phyloP scores from a whole-genome alignment of 2,888 invertebrate genomes.

The Polyommatus iphigenia region DNA sequence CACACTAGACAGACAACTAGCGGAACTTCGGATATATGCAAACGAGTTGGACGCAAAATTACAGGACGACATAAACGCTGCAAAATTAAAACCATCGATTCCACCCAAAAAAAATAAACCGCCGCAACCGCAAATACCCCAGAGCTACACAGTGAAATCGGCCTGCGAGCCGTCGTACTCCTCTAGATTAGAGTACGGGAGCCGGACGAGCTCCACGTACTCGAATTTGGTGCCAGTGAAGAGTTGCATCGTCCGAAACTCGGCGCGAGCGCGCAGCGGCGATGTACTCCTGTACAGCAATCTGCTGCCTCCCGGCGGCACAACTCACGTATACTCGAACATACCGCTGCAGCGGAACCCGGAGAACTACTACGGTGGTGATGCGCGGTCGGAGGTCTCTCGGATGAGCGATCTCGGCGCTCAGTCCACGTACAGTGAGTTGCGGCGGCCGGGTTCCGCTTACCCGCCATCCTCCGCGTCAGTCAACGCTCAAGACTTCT shows the following conservation, averaged over 20 bases:
- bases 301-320: conserved; percentile 72
- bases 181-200: conserved; percentile 82
- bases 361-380: conserved; percentile 75
- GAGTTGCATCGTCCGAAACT: conserved; percentile 73
- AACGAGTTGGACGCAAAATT: conserved; percentile 74
- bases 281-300: conserved; percentile 74
- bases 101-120: conserved; percentile 74
- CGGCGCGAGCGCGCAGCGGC: conserved; percentile 63
- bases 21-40: conserved; percentile 73
- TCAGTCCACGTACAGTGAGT: conserved; percentile 83
- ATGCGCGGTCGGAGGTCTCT: conserved; percentile 68
- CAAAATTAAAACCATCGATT: conserved; percentile 72
- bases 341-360: conserved; percentile 73
- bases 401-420: conserved; percentile 75
- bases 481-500: conserved; percentile 77
- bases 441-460: conserved; percentile 80
- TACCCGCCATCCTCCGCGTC: conserved; percentile 76
- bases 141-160: conserved; percentile 87
- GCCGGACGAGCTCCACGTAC: conserved; percentile 72
- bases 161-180: conserved; percentile 89
- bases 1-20: conserved; percentile 71
- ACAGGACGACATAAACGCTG: conserved; percentile 73
- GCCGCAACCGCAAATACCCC: conserved; percentile 83
- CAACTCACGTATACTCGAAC: conserved; percentile 75
- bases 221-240: conserved; percentile 77